These are phyloP conservation scores for Benitochromis conjunctus DNA, from an alignment of 2,113 vertebrate genomes.

Conservation along the genomic window DNA sequence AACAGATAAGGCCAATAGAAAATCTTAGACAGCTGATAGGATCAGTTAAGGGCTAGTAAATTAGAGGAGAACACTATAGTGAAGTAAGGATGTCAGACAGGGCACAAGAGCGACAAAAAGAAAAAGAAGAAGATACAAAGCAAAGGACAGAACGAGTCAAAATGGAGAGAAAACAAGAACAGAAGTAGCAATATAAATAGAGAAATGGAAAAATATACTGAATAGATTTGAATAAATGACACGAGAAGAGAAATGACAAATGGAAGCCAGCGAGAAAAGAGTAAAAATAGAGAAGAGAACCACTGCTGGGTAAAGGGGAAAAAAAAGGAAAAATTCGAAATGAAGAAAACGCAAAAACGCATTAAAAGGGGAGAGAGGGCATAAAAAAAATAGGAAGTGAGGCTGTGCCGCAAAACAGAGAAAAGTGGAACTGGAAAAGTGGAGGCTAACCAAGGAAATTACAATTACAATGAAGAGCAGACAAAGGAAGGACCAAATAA, in stretches of 20 bases:
- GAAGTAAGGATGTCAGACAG: background rate
- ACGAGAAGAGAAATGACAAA: background rate
- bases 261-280: background rate
- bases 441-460: background rate
- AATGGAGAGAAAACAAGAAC: background rate
- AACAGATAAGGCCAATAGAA: slow-evolving; percentile 42
- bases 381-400: background rate
- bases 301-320: background rate
- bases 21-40: slow-evolving; percentile 14
- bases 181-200: background rate
- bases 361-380: background rate
- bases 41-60: slow-evolving; percentile 21
- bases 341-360: background rate
- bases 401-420: background rate
- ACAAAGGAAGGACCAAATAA: background rate
- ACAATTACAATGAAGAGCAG: background rate
- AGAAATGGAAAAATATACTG: background rate
- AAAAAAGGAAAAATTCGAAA: background rate
- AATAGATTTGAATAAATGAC: background rate
- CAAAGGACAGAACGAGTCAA: background rate
- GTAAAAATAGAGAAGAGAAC: background rate
- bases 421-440: background rate
- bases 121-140: background rate
- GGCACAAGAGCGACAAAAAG: background rate
- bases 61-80: background rate